Percentiles rank a stretch among this genome's conserved stretches.
Evolutionary conservation across 2,113 vertebrate genomes (phyloP).

Genomic region (Grus americana): DNA sequence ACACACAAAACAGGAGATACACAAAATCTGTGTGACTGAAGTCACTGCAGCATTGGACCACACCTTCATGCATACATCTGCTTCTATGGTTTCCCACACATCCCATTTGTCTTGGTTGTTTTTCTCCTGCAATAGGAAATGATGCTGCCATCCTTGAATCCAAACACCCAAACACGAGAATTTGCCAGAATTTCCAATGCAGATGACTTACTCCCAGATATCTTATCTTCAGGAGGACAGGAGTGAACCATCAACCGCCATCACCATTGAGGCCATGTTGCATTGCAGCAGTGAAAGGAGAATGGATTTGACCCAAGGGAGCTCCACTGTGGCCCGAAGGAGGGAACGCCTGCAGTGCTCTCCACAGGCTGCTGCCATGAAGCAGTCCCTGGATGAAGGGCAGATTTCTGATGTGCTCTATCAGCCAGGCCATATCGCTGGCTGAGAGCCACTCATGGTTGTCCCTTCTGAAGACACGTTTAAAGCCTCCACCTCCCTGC

Average conservation of each 20-base stretch:
- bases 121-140: not conserved
- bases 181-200: not conserved
- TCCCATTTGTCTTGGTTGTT: not conserved
- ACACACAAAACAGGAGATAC: not conserved
- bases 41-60: not conserved
- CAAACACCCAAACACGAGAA: not conserved
- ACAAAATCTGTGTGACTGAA: not conserved
- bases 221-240: not conserved
- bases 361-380: not conserved
- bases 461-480: not conserved
- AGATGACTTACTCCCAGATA: not conserved
- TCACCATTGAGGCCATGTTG: not conserved
- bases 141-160: not conserved
- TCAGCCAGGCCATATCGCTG: not conserved
- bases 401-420: not conserved
- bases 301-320: not conserved
- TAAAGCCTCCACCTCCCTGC: not conserved
- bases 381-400: not conserved
- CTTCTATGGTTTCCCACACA: not conserved
- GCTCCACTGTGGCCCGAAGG: accelerated
- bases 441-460: accelerated
- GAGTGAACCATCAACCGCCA: not conserved
- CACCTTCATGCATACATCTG: not conserved
- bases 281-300: not conserved
- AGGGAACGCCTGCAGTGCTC: not conserved